Conservation (phyloP, 2,113 vertebrate genomes). For the Hyla sarda region DNA sequence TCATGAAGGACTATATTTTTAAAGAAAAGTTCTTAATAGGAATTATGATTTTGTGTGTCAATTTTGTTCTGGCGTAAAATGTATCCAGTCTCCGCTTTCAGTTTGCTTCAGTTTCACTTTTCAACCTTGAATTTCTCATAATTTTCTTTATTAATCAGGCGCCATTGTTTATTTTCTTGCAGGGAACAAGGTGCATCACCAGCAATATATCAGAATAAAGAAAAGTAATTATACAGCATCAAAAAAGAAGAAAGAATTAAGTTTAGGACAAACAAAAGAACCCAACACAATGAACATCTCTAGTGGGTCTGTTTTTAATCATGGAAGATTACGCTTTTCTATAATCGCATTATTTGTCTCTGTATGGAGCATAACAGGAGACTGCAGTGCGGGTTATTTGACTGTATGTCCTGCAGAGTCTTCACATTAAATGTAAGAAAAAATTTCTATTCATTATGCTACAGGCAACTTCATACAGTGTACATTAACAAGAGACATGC, state of each 20-base stretch:
- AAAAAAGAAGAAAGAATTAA: constrained; percentile 35
- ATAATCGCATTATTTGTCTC: constrained; percentile 53
- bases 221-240: constrained; percentile 14
- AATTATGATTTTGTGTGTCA: neutral
- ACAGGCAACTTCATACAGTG: constrained; percentile 2
- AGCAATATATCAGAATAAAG: constrained; percentile 16
- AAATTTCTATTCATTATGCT: constrained; percentile 46
- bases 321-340: constrained; percentile 37
- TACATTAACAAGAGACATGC: constrained; percentile 19
- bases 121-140: constrained; percentile 22
- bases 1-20: too few relatives aligned
- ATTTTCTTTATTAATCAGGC: constrained; percentile 14
- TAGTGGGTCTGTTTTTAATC: constrained; percentile 41
- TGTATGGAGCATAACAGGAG: constrained; percentile 37
- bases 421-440: constrained; percentile 29
- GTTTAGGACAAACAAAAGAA: neutral
- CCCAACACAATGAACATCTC: constrained; percentile 41
- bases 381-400: constrained; percentile 24
- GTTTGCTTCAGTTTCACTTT: too few relatives aligned
- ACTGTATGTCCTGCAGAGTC: constrained; percentile 25
- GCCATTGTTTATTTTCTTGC: constrained; percentile 37
- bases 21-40: too few relatives aligned
- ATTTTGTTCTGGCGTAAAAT: neutral
- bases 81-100: constrained; percentile 1
- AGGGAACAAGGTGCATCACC: constrained; percentile 18